Evolutionary conservation across 2,888 invertebrate species (phyloP).

Genomic region (Leucoptera coffeella): DNA sequence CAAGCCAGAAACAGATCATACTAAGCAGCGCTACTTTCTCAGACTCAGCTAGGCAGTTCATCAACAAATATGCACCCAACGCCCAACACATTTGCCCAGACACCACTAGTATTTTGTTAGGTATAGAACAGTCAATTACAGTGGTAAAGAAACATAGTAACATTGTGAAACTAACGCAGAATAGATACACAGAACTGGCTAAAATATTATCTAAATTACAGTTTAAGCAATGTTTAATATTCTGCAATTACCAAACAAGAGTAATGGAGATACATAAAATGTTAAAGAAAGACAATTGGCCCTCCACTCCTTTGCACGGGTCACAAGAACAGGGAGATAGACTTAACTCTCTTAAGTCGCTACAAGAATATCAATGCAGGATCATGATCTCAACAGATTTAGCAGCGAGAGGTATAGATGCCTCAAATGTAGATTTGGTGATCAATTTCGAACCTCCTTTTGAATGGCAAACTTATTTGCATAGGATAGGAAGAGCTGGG

Average conservation of each 20-base stretch:
- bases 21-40: conserved; percentile 93
- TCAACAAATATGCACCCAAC: conserved; percentile 70
- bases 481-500: conserved; percentile 93
- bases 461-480: conserved; percentile 80
- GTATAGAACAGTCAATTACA: conserved; percentile 72
- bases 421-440: conserved; percentile 86
- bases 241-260: conserved; percentile 82
- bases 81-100: conserved; percentile 74
- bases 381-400: conserved; percentile 88
- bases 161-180: conserved; percentile 58
- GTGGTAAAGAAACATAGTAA: conserved; percentile 57
- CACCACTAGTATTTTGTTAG: conserved; percentile 57
- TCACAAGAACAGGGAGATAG: conserved; percentile 74
- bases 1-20: conserved; percentile 78
- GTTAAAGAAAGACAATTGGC: conserved; percentile 68
- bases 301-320: conserved; percentile 71
- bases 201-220: conserved; percentile 63
- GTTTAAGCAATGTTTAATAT: conserved; percentile 89
- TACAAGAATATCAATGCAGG: conserved; percentile 76
- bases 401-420: conserved; percentile 91
- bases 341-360: conserved; percentile 65
- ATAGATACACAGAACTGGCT: conserved; percentile 59
- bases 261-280: conserved; percentile 72
- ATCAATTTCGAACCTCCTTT: conserved; percentile 85
- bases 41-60: conserved; percentile 61